Conservation (phyloP, 2,113 vertebrate species). For the Oryzias melastigma region DNA sequence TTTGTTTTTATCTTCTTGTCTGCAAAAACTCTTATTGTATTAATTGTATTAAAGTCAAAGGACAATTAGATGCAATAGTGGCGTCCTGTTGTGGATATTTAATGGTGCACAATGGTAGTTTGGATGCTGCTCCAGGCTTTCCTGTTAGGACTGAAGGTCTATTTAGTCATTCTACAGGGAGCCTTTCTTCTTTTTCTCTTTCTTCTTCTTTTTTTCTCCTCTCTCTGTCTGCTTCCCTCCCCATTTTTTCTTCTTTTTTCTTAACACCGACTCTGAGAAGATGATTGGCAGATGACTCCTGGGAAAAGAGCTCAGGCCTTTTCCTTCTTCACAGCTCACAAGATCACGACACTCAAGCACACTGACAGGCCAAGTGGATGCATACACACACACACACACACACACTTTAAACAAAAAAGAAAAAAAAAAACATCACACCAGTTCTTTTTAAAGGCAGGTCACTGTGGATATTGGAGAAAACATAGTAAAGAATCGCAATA, state of each 20-base stretch:
- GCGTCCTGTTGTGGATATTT: constrained; percentile 58
- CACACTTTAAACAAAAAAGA: constrained; percentile 11
- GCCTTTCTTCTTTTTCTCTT: constrained; percentile 47
- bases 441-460: constrained; percentile 47
- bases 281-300: constrained; percentile 80
- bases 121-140: constrained; percentile 70
- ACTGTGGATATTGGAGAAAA: constrained; percentile 34
- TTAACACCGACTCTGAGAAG: constrained; percentile 63
- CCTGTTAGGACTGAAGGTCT: constrained; percentile 73
- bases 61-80: constrained; percentile 76
- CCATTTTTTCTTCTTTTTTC: constrained; percentile 22
- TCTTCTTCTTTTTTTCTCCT: constrained; percentile 37
- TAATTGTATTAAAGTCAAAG: constrained; percentile 49
- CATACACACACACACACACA: constrained; percentile 11
- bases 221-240: constrained; percentile 44
- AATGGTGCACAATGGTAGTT: constrained; percentile 56
- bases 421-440: neutral
- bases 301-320: constrained; percentile 66
- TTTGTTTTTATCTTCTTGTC: constrained; percentile 35
- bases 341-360: constrained; percentile 65
- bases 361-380: constrained; percentile 51
- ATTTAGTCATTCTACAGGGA: constrained; percentile 72
- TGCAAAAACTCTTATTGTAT: constrained; percentile 29
- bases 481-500: constrained; percentile 20
- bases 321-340: constrained; percentile 53